These are phyloP conservation scores for Epizoanthus stellaris DNA, from an alignment of 92 coral and sea anemone genomes.

Conservation along the genomic window DNA sequence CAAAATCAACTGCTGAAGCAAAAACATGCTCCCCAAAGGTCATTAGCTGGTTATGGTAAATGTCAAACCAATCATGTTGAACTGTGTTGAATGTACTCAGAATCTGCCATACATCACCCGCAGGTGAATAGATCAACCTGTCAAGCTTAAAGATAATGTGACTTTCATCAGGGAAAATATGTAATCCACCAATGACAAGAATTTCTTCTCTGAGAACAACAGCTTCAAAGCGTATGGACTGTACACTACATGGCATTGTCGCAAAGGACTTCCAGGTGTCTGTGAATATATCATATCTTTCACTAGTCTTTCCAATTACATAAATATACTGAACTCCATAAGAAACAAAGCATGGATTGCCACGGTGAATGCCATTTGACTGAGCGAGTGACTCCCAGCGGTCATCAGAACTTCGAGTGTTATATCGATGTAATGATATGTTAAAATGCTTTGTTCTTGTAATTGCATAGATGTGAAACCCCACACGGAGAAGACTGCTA, in stretches of 20 bases:
- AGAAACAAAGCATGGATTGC: background rate
- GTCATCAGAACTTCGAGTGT: background rate
- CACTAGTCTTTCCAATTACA: background rate
- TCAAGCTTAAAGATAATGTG: no score
- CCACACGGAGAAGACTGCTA: no score
- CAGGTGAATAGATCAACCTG: background rate
- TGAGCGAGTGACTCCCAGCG: conserved; percentile 4
- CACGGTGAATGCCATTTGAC: background rate
- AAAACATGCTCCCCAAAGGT: background rate
- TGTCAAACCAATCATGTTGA: background rate
- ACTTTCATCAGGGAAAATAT: no score
- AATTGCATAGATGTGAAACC: background rate
- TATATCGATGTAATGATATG: conserved; percentile 24
- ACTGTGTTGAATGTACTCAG: no score
- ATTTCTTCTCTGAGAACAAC: background rate
- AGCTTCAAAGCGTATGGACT: background rate
- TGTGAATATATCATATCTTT: conserved; percentile 1
- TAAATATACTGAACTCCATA: conserved; percentile 1
- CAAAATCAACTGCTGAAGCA: background rate
- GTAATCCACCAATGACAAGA: background rate
- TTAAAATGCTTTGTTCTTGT: conserved; percentile 1
- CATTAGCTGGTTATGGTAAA: background rate
- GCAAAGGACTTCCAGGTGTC: conserved; percentile 3
- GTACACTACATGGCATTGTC: background rate
- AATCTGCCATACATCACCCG: background rate